Evolutionary conservation across 2,888 invertebrate species (phyloP).

Genomic region (Plagodis dolabraria): DNA sequence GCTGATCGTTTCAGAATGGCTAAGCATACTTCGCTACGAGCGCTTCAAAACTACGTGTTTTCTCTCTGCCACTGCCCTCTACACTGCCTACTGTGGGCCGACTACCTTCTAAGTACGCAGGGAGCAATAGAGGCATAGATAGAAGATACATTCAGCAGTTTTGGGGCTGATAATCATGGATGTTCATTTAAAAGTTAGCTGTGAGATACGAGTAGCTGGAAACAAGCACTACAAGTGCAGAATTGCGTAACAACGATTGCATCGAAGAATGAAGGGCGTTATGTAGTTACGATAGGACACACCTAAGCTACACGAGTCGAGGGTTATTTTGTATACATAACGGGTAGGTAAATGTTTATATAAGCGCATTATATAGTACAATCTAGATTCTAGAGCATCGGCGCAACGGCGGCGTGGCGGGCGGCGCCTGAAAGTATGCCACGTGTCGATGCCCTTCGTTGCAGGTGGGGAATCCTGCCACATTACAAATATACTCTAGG

Average conservation of each 20-base stretch:
- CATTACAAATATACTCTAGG: constrained; percentile 9
- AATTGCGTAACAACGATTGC: constrained; percentile 47
- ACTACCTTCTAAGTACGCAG: too few relatives aligned
- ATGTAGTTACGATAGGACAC: constrained; percentile 45
- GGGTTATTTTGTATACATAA: constrained; percentile 31
- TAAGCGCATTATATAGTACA: constrained; percentile 1
- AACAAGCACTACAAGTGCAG: constrained; percentile 41
- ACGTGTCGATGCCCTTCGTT: constrained; percentile 22
- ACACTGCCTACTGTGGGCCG: too few relatives aligned
- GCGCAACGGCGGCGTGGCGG: constrained; percentile 29
- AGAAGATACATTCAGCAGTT: too few relatives aligned
- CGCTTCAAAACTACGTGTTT: too few relatives aligned
- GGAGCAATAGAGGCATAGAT: too few relatives aligned
- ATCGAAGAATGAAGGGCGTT: constrained; percentile 53
- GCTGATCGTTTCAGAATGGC: too few relatives aligned
- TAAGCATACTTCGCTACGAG: too few relatives aligned
- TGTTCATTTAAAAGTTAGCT: too few relatives aligned
- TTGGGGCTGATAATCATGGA: too few relatives aligned
- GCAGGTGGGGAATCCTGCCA: constrained; percentile 2
- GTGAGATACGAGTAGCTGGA: too few relatives aligned
- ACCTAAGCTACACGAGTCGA: constrained; percentile 37
- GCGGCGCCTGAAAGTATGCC: constrained; percentile 29
- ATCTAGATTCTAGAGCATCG: too few relatives aligned
- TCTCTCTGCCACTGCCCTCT: too few relatives aligned
- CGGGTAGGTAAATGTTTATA: not conserved